Evolutionary conservation across 2,797 vertebrate genomes (phyloP).

Genomic region (Choloepus didactylus): DNA sequence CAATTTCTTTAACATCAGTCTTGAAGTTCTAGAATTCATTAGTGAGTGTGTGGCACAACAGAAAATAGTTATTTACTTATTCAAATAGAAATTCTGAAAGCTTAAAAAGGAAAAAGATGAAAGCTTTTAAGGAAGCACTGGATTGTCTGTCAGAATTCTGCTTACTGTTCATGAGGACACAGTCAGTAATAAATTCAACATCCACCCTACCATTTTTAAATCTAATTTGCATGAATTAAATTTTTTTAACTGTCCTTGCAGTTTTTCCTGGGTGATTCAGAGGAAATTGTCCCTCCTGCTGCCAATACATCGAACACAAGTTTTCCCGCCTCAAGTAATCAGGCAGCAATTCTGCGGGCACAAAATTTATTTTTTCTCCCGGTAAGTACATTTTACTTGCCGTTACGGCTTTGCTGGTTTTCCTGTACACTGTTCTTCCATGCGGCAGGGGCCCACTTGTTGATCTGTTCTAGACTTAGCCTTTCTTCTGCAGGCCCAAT

Average conservation of each 20-base stretch:
- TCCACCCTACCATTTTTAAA: not conserved
- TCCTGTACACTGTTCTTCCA: accelerated
- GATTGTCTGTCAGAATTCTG: not conserved
- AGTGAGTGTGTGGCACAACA: not conserved
- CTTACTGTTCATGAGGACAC: not conserved
- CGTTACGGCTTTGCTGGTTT: not conserved
- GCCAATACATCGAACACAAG: slow-evolving; percentile 94
- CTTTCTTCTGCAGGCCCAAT: not conserved
- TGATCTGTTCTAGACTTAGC: not conserved
- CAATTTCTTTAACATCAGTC: not conserved
- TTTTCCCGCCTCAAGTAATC: slow-evolving; percentile 87
- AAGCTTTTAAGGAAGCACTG: not conserved
- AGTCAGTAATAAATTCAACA: not conserved
- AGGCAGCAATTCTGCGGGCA: slow-evolving; percentile 88
- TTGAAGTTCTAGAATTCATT: not conserved
- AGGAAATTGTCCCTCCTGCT: slow-evolving; percentile 85
- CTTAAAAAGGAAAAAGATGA: not conserved
- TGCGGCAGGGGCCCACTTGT: not conserved
- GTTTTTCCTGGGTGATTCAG: slow-evolving; percentile 95
- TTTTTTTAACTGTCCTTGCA: slow-evolving; percentile 82
- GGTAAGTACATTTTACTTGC: slow-evolving; percentile 89
- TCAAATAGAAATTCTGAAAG: slow-evolving; percentile 18
- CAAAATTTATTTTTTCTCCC: slow-evolving; percentile 97
- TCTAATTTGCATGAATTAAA: slow-evolving; percentile 58
- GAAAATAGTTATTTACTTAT: not conserved